Conservation (phyloP, 2,797 vertebrate genomes). For the Gymnopithys bicolor region DNA sequence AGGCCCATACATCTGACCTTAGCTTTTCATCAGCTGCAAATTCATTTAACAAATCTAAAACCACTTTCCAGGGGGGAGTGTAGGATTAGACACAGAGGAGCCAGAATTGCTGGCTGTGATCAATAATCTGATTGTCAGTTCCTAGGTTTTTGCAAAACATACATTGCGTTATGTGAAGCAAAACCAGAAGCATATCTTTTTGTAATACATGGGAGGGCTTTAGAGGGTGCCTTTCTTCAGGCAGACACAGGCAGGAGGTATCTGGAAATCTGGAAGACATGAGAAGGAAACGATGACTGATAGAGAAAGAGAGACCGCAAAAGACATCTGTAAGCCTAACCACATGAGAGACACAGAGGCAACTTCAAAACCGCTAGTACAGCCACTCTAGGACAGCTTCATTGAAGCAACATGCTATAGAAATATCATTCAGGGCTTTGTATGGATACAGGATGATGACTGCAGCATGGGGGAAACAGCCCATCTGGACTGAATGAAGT, state of each 20-base stretch:
- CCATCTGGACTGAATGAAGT: slow-evolving; percentile 62
- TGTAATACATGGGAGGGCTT: slow-evolving; percentile 65
- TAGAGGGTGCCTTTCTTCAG: slow-evolving; percentile 47
- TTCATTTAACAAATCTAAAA: slow-evolving; percentile 39
- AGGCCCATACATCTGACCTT: background rate
- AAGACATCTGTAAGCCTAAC: slow-evolving; percentile 62
- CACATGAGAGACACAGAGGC: slow-evolving; percentile 66
- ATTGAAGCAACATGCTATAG: slow-evolving; percentile 53
- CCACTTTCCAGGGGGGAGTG: background rate
- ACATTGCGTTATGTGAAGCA: slow-evolving; percentile 12
- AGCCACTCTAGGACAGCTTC: slow-evolving; percentile 58
- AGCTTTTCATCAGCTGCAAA: slow-evolving; percentile 40
- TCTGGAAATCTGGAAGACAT: slow-evolving; percentile 65
- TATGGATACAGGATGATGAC: slow-evolving; percentile 17
- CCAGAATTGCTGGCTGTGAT: slow-evolving; percentile 52
- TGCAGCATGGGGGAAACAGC: background rate
- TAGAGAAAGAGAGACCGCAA: slow-evolving; percentile 62
- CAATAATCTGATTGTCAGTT: slow-evolving; percentile 63
- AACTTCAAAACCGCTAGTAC: slow-evolving; percentile 61
- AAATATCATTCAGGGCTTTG: slow-evolving; percentile 27
- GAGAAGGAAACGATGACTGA: slow-evolving; percentile 47
- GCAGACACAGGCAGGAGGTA: slow-evolving; percentile 56
- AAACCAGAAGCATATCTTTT: slow-evolving; percentile 63
- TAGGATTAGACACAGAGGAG: slow-evolving; percentile 60
- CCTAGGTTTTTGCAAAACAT: slow-evolving; percentile 35